Evolutionary conservation across 2,797 vertebrate genomes (phyloP).

Genomic region (Brachyrhaphis roseni): DNA sequence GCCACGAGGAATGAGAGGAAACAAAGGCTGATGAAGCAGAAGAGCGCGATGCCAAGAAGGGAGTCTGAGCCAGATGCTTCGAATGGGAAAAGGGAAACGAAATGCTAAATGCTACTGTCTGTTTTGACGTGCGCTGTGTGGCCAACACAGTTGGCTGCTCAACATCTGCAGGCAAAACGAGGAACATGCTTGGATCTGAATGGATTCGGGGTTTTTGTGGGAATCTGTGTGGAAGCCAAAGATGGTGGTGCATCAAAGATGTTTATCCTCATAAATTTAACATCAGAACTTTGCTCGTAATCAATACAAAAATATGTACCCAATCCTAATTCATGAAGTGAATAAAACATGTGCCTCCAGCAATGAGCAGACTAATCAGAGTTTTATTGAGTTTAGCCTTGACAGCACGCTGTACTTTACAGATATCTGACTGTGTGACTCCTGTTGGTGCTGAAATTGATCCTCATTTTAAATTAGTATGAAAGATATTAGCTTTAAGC

Average conservation of each 20-base stretch:
- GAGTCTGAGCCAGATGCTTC: conserved; percentile 46
- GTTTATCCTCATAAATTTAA: conserved; percentile 41
- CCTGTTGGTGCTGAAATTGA: not conserved
- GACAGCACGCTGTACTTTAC: conserved; percentile 10
- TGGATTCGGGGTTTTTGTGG: conserved; percentile 17
- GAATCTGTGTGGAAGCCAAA: conserved; percentile 34
- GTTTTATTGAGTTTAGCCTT: conserved; percentile 12
- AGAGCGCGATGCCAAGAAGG: conserved; percentile 36
- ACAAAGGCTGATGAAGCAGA: not conserved
- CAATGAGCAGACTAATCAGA: conserved; percentile 23
- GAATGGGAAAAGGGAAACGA: conserved; percentile 55
- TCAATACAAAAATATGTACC: conserved; percentile 44
- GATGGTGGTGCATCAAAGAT: conserved; percentile 33
- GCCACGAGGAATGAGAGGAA: conserved; percentile 44
- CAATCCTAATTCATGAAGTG: conserved; percentile 23
- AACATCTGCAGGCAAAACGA: conserved; percentile 39
- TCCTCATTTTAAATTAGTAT: not conserved
- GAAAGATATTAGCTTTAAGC: not conserved
- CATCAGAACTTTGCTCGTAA: conserved; percentile 39
- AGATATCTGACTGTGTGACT: conserved; percentile 1
- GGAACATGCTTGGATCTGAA: conserved; percentile 51
- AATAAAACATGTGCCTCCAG: conserved; percentile 18
- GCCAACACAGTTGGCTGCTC: conserved; percentile 20
- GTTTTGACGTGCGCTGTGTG: conserved; percentile 51
- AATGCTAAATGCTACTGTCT: conserved; percentile 26